These are phyloP conservation scores for Lasioglossum lativentre DNA, from an alignment of 2,888 invertebrate genomes.

Conservation along the genomic window DNA sequence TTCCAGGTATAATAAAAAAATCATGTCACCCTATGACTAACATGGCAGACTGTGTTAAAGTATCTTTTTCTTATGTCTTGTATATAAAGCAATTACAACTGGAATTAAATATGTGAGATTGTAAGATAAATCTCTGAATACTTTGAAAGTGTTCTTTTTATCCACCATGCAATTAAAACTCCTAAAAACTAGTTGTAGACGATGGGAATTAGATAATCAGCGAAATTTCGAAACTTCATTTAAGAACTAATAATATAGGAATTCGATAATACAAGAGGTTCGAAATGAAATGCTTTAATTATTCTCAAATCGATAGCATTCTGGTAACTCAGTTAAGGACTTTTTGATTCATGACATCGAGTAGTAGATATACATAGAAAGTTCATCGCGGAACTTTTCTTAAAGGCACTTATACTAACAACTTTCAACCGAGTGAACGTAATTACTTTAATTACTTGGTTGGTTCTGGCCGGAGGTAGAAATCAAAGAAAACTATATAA, in stretches of 20 bases:
- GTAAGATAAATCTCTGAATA: background rate
- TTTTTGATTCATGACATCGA: slow-evolving; percentile 6
- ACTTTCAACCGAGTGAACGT: background rate
- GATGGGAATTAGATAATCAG: background rate
- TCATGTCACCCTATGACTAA: no score
- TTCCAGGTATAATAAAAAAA: background rate
- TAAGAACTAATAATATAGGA: background rate
- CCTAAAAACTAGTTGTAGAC: background rate
- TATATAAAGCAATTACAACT: no score
- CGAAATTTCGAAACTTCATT: background rate
- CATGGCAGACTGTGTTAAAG: no score
- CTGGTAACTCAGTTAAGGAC: background rate
- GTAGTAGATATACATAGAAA: background rate
- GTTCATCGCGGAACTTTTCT: slow-evolving; percentile 8
- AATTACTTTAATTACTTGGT: slow-evolving; percentile 4
- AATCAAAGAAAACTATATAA: background rate
- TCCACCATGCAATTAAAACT: background rate
- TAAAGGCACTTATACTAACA: background rate
- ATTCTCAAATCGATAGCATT: background rate
- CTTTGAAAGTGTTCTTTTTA: background rate
- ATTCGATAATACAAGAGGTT: background rate
- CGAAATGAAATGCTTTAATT: slow-evolving; percentile 6
- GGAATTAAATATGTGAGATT: no score
- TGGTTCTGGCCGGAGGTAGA: background rate
- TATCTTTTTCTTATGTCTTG: no score